A percentile compares a stretch with the other conserved stretches of the same genome.
Evolutionary conservation across 2,113 vertebrate species (phyloP).

Genomic region (Crocuta crocuta): DNA sequence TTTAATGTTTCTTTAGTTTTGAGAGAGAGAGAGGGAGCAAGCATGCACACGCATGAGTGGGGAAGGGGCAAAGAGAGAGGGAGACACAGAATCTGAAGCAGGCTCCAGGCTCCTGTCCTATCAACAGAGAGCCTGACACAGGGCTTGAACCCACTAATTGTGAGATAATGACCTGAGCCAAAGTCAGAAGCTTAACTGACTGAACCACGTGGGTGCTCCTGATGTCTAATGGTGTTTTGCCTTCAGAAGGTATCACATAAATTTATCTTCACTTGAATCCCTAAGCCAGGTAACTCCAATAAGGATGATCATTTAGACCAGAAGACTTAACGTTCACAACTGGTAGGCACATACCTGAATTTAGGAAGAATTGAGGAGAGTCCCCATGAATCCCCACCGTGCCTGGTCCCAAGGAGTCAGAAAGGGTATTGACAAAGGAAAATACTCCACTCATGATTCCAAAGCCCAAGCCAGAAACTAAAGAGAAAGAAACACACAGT

Average conservation of each 20-base stretch:
- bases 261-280: not conserved
- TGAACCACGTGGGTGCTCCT: not conserved
- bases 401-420: constrained; percentile 91
- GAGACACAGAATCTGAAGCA: too few species aligned
- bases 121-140: too few species aligned
- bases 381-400: constrained; percentile 93
- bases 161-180: too few species aligned
- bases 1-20: too few species aligned
- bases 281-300: not conserved
- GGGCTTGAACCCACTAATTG: too few species aligned
- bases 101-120: too few species aligned
- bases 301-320: not conserved
- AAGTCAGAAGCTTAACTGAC: too few species aligned
- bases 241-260: not conserved
- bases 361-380: constrained; percentile 92
- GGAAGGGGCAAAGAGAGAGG: too few species aligned
- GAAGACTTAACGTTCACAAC: not conserved
- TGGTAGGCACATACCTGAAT: constrained; percentile 87
- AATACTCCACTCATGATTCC: constrained; percentile 94
- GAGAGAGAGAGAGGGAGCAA: too few species aligned
- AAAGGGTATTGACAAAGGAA: constrained; percentile 93
- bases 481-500: constrained; percentile 61
- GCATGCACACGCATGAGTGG: too few species aligned
- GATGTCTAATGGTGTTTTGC: not conserved
- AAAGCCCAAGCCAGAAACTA: constrained; percentile 93